These are phyloP conservation scores for Epinotia ramella DNA, from an alignment of 2,888 invertebrate species.

Conservation along the genomic window DNA sequence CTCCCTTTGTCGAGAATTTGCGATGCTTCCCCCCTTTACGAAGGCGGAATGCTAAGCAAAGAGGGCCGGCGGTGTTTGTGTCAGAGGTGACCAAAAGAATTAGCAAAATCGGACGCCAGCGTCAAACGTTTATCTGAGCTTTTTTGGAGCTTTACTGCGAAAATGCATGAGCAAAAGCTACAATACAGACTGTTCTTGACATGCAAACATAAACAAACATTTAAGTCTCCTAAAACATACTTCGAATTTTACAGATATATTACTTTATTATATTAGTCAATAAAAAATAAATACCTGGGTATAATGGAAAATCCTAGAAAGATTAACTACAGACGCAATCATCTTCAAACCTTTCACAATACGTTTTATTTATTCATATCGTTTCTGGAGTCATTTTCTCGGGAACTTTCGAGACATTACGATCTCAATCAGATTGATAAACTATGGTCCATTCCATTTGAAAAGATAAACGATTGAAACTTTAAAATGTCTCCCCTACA, in stretches of 20 bases:
- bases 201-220: not conserved
- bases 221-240: not conserved
- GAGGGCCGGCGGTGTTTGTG: slow-evolving; percentile 48
- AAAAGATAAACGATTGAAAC: slow-evolving; percentile 68
- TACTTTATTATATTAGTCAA: too few species aligned
- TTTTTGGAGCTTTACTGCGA: slow-evolving; percentile 7
- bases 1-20: slow-evolving; percentile 44
- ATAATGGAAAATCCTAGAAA: too few species aligned
- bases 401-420: slow-evolving; percentile 25
- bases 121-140: slow-evolving; percentile 11
- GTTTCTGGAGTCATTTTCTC: slow-evolving; percentile 31
- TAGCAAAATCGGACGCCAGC: slow-evolving; percentile 50
- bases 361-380: slow-evolving; percentile 4
- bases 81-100: slow-evolving; percentile 53
- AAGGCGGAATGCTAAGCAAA: slow-evolving; percentile 52
- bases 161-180: slow-evolving; percentile 1
- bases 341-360: slow-evolving; percentile 3
- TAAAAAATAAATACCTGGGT: too few species aligned
- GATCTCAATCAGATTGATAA: slow-evolving; percentile 67
- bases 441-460: slow-evolving; percentile 73
- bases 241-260: not conserved
- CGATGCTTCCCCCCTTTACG: slow-evolving; percentile 47
- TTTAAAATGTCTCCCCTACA: slow-evolving; percentile 71
- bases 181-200: not conserved
- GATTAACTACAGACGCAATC: not conserved